phyloP scores from a whole-genome alignment of 2,888 invertebrate genomes.

The Zootermopsis nevadensis region DNA sequence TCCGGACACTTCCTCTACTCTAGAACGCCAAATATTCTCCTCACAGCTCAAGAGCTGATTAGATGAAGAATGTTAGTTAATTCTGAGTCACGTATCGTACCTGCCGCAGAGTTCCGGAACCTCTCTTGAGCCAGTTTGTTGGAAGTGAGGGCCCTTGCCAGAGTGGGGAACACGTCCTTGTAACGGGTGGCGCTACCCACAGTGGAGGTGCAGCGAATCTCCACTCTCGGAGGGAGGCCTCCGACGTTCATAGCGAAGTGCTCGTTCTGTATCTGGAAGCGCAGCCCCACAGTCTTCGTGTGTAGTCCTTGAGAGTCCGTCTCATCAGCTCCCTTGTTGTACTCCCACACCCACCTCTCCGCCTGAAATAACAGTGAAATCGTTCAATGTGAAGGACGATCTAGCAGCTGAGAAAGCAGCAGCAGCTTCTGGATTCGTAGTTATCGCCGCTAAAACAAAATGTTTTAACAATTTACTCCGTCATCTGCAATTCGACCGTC shows the following conservation, averaged over 20 bases:
- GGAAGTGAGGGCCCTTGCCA: constrained; percentile 34
- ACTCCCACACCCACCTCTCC: not conserved
- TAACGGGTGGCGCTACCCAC: constrained; percentile 51
- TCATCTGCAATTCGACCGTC: too few species aligned
- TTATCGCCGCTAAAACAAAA: too few species aligned
- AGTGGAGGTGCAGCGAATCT: constrained; percentile 59
- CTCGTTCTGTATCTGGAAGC: constrained; percentile 57
- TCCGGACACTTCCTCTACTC: too few species aligned
- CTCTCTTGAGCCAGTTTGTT: constrained; percentile 48
- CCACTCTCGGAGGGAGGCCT: constrained; percentile 54
- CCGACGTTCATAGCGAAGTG: constrained; percentile 55
- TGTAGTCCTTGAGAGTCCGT: constrained; percentile 47
- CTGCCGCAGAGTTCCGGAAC: constrained; percentile 15
- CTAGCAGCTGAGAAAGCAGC: too few species aligned
- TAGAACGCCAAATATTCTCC: too few species aligned
- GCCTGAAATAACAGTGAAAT: not conserved
- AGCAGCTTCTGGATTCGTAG: too few species aligned
- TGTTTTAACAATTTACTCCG: too few species aligned
- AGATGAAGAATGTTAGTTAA: too few species aligned
- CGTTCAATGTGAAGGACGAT: too few species aligned
- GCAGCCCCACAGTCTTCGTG: constrained; percentile 57
- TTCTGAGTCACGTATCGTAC: not conserved
- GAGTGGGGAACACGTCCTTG: constrained; percentile 24
- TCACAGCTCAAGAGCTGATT: too few species aligned
- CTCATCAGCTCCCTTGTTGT: constrained; percentile 32